Evolutionary conservation across 2,797 vertebrate species (phyloP).

Genomic region (Labroides dimidiatus): DNA sequence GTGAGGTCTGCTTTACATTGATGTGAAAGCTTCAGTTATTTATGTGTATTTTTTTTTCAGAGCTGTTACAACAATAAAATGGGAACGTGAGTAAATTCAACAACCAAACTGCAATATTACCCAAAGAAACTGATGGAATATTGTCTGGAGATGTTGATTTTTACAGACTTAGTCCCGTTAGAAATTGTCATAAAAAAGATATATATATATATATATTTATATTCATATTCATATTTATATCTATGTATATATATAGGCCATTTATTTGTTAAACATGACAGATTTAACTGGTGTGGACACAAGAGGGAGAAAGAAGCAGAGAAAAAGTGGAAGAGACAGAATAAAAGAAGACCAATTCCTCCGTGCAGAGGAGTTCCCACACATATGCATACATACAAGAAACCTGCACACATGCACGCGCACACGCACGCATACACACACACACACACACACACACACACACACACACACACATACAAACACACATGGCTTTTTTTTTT

Average conservation of each 20-base stretch:
- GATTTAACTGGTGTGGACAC: constrained; percentile 74
- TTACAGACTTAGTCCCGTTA: constrained; percentile 81
- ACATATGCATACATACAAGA: constrained; percentile 46
- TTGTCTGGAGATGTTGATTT: constrained; percentile 75
- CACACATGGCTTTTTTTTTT: constrained; percentile 50
- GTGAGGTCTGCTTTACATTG: constrained; percentile 66
- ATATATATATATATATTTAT: constrained; percentile 74
- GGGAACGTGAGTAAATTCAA: constrained; percentile 70
- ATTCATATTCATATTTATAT: constrained; percentile 72
- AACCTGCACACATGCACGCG: constrained; percentile 15
- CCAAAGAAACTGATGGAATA: constrained; percentile 74
- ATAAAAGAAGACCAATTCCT: constrained; percentile 75
- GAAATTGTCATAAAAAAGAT: constrained; percentile 85
- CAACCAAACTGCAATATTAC: constrained; percentile 72
- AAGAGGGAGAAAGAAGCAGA: constrained; percentile 72
- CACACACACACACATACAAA: constrained; percentile 18
- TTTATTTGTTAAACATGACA: constrained; percentile 78
- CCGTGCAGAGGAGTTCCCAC: constrained; percentile 62
- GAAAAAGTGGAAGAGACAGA: constrained; percentile 76
- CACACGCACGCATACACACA: constrained; percentile 19
- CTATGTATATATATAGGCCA: constrained; percentile 76
- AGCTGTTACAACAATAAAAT: constrained; percentile 70
- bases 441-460: constrained; percentile 19
- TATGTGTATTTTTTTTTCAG: constrained; percentile 54
- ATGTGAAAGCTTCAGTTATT: constrained; percentile 37